Base-by-base conservation (phyloP, 1,140 invertebrate species). In the Steinernema feltiae region DNA sequence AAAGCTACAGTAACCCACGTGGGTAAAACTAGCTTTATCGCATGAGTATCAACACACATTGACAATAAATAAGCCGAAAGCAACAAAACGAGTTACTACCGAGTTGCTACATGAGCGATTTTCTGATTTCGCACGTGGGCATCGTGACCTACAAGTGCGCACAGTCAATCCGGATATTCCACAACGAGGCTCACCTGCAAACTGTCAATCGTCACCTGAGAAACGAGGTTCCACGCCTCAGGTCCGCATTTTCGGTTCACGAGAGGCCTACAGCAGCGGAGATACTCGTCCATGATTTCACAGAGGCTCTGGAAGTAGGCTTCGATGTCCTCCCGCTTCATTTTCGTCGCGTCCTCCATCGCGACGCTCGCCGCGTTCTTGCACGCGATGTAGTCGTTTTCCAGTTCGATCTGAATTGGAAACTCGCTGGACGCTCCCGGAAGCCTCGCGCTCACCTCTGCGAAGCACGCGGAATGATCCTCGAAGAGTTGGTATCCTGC, bases 251-350 rank as follows among this genome's bases (percentile, higher is more conserved):
- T 80, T 7, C 63, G 71, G 31, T 74, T 30, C 69, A 80, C 78
- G 17, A 79, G 72, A 15, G 79, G 79, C 30, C 78, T 78, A 48
- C 75, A 79, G 48, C 79, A 80, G 35, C 79, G 74, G n/a, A 80
- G 75, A 70, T 80, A 80, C 53, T 76, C 77, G 21, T 80, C 79
- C 79, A 80, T 80, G 17, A 76, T 75, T 18, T 63, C 21, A 32
- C 79, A 80, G 71, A 80, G 76, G 69, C 72, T 76, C 0, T 48
- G 70, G 15, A 80, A 70, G 69, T 80, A 80, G 1, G 78, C 73
- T 32, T 80, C 78, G 12, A 63, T 18, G 78, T 79, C 7, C 70
- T 74, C 0, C 46, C 30, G 18, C 75, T 69, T 48, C 30, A 32
- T 69, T 29, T 71, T 74, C 32, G 76, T 76, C 35, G 78, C 78